A percentile compares a stretch with the other conserved stretches of the same genome.
phyloP scores from a whole-genome alignment of 2,888 invertebrate species.

The Sarcophaga rosellei region DNA sequence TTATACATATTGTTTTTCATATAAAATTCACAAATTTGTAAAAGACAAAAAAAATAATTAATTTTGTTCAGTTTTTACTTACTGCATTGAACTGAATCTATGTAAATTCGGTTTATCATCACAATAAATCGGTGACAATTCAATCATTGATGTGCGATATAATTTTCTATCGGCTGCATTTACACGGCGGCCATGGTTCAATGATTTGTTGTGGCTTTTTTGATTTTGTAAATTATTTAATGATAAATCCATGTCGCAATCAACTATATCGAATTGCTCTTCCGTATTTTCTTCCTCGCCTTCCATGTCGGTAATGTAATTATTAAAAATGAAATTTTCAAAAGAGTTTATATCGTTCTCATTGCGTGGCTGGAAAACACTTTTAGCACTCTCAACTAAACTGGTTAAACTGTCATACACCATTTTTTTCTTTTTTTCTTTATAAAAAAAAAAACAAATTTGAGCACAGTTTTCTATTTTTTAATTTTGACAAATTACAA shows the following conservation, averaged over 20 bases:
- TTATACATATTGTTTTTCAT: background rate
- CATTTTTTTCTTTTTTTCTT: constrained; percentile 47
- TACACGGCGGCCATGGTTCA: background rate
- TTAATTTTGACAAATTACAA: constrained; percentile 6
- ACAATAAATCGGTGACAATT: constrained; percentile 61
- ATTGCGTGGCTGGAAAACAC: constrained; percentile 70
- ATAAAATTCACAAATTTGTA: background rate
- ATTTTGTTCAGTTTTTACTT: constrained; percentile 46
- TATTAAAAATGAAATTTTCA: constrained; percentile 70
- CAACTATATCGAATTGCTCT: background rate
- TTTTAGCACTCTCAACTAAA: constrained; percentile 71
- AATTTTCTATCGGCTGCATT: constrained; percentile 52
- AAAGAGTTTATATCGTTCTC: constrained; percentile 70
- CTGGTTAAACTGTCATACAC: constrained; percentile 70
- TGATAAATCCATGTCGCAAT: constrained; percentile 9
- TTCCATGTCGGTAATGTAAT: constrained; percentile 68
- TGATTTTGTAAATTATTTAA: background rate
- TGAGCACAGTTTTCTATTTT: background rate
- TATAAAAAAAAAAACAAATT: background rate
- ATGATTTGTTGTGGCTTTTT: background rate
- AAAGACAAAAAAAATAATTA: background rate
- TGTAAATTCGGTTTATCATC: constrained; percentile 34
- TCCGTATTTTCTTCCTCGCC: constrained; percentile 40
- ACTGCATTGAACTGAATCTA: constrained; percentile 65
- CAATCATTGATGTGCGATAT: constrained; percentile 72